Conservation (phyloP, 1,140 invertebrate species). For the Scaptomyza hsui region DNA sequence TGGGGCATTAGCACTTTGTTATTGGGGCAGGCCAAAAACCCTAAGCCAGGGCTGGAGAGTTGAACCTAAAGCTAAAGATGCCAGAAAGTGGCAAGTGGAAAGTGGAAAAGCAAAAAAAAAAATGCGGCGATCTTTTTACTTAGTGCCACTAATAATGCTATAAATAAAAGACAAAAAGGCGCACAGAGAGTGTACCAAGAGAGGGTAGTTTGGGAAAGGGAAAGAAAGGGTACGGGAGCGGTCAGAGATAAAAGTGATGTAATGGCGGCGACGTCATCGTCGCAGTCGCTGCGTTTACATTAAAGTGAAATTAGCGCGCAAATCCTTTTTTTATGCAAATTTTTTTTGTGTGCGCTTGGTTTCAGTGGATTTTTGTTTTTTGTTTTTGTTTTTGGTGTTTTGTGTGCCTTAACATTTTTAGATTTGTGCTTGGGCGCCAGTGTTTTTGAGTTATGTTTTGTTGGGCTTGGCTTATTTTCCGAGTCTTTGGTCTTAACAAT, state of each 20-base stretch:
- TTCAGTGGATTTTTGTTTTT: slow-evolving; percentile 41
- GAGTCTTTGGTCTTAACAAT: slow-evolving; percentile 71
- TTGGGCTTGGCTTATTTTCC: slow-evolving; percentile 75
- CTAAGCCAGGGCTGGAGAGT: slow-evolving; percentile 24
- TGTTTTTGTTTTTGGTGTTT: too few species aligned
- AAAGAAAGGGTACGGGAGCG: too few species aligned
- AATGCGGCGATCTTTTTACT: slow-evolving; percentile 67
- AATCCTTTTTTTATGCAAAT: slow-evolving; percentile 82
- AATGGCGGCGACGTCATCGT: slow-evolving; percentile 75
- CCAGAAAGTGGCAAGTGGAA: slow-evolving; percentile 16
- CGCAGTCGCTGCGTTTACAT: slow-evolving; percentile 59
- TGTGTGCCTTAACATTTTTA: slow-evolving; percentile 30
- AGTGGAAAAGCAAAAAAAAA: slow-evolving; percentile 42
- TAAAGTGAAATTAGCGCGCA: slow-evolving; percentile 81
- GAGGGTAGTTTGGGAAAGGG: too few species aligned
- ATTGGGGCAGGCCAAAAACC: slow-evolving; percentile 52
- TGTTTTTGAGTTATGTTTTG: slow-evolving; percentile 74
- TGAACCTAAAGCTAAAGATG: slow-evolving; percentile 23
- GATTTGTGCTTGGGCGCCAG: slow-evolving; percentile 50
- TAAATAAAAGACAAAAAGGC: slow-evolving; percentile 67
- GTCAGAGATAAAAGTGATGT: slow-evolving; percentile 75
- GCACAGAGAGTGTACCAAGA: background rate
- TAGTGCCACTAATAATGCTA: slow-evolving; percentile 79
- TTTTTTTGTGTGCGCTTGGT: slow-evolving; percentile 37
- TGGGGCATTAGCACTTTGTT: slow-evolving; percentile 79